Evolutionary conservation across 64 coral and sea anemone species (phyloP), one percentile per base, ranked within the genome.

Genomic region (Montipora capricornis): DNA sequence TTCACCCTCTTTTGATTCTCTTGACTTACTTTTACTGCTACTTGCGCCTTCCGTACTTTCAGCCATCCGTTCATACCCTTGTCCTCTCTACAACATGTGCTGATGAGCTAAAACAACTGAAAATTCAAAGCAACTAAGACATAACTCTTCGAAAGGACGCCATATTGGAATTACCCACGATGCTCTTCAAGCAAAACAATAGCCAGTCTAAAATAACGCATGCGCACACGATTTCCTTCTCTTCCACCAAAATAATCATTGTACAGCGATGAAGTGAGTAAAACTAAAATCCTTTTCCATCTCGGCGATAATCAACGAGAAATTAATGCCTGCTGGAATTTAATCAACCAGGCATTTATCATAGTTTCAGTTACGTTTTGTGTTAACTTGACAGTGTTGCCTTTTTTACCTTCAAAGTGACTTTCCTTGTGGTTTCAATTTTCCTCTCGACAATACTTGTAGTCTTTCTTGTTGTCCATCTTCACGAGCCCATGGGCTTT

Each of bases 191-290:
- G 46, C 15, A 16, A 8, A 81, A 19, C 50, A 29, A 6, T 2
- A 3, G 29, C 29, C 29, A 4, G 16, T 0, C 44, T 4, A 22
- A 50, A 20, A 47, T 26, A 5, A 78, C 92, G 83, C 95, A 94
- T 94, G 95, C 95, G 83, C 83, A 17, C 20, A 26, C 1, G 0
- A 49, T 0, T 20, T 44, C 13, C 13, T 91, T 85, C 87, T 89
- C 87, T 90, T 97, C 92, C 76, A 83, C 80, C 83, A 69, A 78
- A 80, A 86, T 55, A 69, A 88, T 95, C 92, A 90, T 91, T 89
- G 80, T 79, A 50, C 22, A 82, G 81, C 93, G 81, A 94, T 97
- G 95, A 97, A 94, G 95, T 97, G 92, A 94, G 95, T 94, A 10
- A 49, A 49, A 48, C n/a, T 67, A 66, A 90, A 94, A 97, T 97